These are phyloP conservation scores for Agonopterix subpropinquella DNA, from an alignment of 2,888 invertebrate genomes.

Conservation along the genomic window DNA sequence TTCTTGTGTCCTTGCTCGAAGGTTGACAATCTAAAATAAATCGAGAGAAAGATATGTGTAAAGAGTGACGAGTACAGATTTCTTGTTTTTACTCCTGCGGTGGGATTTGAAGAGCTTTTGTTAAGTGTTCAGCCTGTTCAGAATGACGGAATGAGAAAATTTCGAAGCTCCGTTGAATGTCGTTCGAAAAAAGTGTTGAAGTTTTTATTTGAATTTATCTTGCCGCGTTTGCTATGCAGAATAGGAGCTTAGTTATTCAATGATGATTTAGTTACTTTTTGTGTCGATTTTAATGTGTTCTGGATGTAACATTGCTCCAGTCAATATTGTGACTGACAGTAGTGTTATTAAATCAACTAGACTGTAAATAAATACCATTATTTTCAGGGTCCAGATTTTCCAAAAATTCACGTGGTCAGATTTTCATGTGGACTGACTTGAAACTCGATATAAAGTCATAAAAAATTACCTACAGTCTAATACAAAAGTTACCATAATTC, in stretches of 20 bases:
- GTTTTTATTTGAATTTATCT: slow-evolving; percentile 3
- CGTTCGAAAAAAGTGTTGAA: slow-evolving; percentile 11
- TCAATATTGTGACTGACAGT: too few relatives aligned
- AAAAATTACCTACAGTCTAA: too few relatives aligned
- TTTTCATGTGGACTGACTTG: too few relatives aligned
- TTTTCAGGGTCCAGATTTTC: too few relatives aligned
- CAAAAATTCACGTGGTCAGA: too few relatives aligned
- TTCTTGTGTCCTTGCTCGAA: not conserved
- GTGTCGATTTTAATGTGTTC: too few relatives aligned
- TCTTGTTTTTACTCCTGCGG: slow-evolving; percentile 59
- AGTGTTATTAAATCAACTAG: too few relatives aligned
- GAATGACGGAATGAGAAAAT: slow-evolving; percentile 46
- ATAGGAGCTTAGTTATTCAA: not conserved
- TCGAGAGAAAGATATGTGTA: slow-evolving; percentile 24
- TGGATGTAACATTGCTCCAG: too few relatives aligned
- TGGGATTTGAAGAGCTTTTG: slow-evolving; percentile 58
- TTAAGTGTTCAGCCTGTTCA: slow-evolving; percentile 52
- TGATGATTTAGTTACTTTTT: too few relatives aligned
- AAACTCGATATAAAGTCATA: too few relatives aligned
- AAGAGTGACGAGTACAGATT: slow-evolving; percentile 36
- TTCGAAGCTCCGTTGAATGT: slow-evolving; percentile 22
- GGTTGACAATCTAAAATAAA: not conserved
- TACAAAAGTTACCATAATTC: too few relatives aligned
- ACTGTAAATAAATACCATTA: too few relatives aligned
- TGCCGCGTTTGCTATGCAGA: not conserved